Evolutionary conservation across 2,888 invertebrate species (phyloP).

Genomic region (Latrodectus elegans): DNA sequence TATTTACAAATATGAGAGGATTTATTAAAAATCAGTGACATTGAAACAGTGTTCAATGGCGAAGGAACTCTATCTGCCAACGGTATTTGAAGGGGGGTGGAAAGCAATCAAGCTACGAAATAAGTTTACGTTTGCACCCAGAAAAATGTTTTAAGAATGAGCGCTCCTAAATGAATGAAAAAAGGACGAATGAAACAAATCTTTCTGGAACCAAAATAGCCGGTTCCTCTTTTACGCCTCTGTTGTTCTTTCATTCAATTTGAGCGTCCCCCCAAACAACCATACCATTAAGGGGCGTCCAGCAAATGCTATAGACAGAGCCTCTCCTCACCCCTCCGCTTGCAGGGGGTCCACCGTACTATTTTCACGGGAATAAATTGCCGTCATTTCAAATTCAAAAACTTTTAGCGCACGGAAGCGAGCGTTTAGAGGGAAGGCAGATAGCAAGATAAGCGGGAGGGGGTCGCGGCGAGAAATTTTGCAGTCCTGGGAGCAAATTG

Average conservation of each 20-base stretch:
- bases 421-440: constrained; percentile 50
- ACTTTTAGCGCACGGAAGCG: constrained; percentile 68
- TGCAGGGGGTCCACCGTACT: constrained; percentile 14
- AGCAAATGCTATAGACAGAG: constrained; percentile 1
- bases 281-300: constrained; percentile 54
- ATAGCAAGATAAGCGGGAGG: constrained; percentile 36
- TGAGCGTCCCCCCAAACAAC: constrained; percentile 28
- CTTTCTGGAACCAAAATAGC: constrained; percentile 48
- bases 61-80: too few relatives aligned
- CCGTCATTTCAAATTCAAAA: constrained; percentile 70
- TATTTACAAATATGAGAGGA: too few relatives aligned
- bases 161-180: not conserved
- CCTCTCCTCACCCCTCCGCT: constrained; percentile 17
- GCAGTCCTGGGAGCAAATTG: constrained; percentile 59
- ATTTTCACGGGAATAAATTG: constrained; percentile 59
- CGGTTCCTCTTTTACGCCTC: constrained; percentile 21
- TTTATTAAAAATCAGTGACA: too few relatives aligned
- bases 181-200: constrained; percentile 26
- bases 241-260: constrained; percentile 64
- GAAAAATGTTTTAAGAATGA: not conserved
- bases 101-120: too few relatives aligned
- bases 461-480: constrained; percentile 39
- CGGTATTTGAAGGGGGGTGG: too few relatives aligned
- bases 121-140: too few relatives aligned
- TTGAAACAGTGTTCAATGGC: too few relatives aligned